These are phyloP conservation scores for Heliconius nattereri DNA, from an alignment of 1,140 invertebrate genomes.

Conservation along the genomic window DNA sequence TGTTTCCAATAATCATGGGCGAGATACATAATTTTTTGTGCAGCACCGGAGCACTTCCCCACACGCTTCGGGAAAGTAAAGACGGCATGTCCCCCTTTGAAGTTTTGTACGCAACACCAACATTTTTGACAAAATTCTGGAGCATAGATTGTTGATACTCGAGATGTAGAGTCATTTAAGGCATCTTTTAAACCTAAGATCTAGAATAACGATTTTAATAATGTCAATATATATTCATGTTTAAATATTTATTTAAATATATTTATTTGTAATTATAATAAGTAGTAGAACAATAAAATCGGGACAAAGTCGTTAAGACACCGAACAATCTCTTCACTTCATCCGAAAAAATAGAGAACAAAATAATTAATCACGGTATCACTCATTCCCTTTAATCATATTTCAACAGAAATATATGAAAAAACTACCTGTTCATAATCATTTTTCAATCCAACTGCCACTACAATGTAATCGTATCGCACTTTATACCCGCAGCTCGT, in stretches of 20 bases:
- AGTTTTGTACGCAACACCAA: constrained; percentile 86
- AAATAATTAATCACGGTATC: too few species aligned
- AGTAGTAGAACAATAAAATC: too few species aligned
- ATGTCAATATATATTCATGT: too few species aligned
- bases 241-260: too few species aligned
- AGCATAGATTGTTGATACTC: constrained; percentile 95
- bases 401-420: not conserved
- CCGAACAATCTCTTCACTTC: too few species aligned
- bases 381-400: too few species aligned
- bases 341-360: too few species aligned
- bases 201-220: constrained; percentile 71
- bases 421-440: constrained; percentile 90
- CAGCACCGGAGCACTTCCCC: constrained; percentile 98
- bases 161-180: constrained; percentile 83
- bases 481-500: constrained; percentile 87
- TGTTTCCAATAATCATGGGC: constrained; percentile 92
- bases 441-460: constrained; percentile 91
- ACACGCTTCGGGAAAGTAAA: constrained; percentile 95
- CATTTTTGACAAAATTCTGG: constrained; percentile 90
- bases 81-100: constrained; percentile 90
- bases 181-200: constrained; percentile 91
- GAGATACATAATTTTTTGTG: constrained; percentile 97
- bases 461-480: constrained; percentile 89
- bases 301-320: too few species aligned
- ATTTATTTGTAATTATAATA: too few species aligned